These are phyloP conservation scores for Rhorus exstirpatorius DNA, from an alignment of 2,888 invertebrate genomes.

Conservation along the genomic window DNA sequence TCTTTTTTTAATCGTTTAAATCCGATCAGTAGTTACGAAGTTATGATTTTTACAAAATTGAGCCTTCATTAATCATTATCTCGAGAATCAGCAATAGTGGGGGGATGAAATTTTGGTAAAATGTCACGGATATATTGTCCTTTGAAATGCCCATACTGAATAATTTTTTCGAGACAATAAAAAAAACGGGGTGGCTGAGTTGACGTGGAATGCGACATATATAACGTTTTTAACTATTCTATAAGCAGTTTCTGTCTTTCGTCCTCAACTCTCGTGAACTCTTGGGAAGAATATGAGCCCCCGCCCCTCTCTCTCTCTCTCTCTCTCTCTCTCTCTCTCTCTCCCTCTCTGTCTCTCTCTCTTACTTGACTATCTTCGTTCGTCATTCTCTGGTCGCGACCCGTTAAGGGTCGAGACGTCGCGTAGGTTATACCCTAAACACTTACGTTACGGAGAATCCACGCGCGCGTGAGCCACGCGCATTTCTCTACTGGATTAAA, in stretches of 20 bases:
- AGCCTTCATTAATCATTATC: too few species aligned
- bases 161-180: too few species aligned
- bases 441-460: slow-evolving; percentile 27
- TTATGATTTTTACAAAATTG: too few species aligned
- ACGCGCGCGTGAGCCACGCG: slow-evolving; percentile 71
- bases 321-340: slow-evolving; percentile 23
- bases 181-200: too few species aligned
- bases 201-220: too few species aligned
- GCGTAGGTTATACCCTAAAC: slow-evolving; percentile 53
- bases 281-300: slow-evolving; percentile 36
- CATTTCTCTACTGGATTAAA: slow-evolving; percentile 78
- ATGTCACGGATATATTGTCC: too few species aligned
- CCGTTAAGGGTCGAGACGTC: slow-evolving; percentile 69
- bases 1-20: too few species aligned
- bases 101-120: too few species aligned
- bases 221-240: slow-evolving; percentile 27
- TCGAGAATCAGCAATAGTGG: too few species aligned
- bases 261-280: slow-evolving; percentile 37
- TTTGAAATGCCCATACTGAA: too few species aligned
- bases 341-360: slow-evolving; percentile 19
- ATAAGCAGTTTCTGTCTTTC: slow-evolving; percentile 34
- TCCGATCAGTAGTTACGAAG: too few species aligned
- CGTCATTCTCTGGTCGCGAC: slow-evolving; percentile 57
- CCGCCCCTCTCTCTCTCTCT: slow-evolving; percentile 22
- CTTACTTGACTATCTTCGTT: neutral